Base-by-base conservation (phyloP, 2,888 invertebrate species). In the Mesodorylaimus sp. region DNA sequence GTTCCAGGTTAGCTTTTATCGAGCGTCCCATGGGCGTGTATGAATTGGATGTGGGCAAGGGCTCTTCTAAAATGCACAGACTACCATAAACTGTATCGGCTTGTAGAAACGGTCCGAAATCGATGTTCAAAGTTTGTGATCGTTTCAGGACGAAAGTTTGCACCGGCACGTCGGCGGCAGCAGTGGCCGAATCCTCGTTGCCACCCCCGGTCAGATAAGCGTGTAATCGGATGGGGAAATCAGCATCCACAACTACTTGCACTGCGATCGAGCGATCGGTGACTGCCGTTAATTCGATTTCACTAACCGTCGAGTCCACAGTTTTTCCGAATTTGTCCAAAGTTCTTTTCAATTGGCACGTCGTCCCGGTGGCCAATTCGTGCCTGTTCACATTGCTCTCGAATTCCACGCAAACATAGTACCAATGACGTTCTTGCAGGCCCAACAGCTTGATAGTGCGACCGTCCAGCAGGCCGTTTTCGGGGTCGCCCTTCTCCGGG, bases 381-480 rank as follows among this genome's bases (percentile, higher is more conserved):
- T 60, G 58, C 3, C 60, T 52, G 29, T 61, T 59, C 52, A 61
- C 55, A 45, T 61, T 61, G n/a, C n/a, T n/a, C 47, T 61, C 60
- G 60, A 58, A 61, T 51, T 61, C 61, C 2, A 61, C 41, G 48
- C 61, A 61, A 39, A 61, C 51, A 48, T 58, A 60, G 54, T 61
- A 59, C 61, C 61, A 61, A 13, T 53, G 3, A 13, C 19, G 3
- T 38, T 47, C 37, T n/a, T 36, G 16, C 47, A 47, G 38, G 3
- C 38, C 47, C 5, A 38, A 37, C 13, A 47, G 7, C 26, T 23
- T 3, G 10, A 47, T 47, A 23, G 23, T 16, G 36, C 38, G 36
- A 24, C 37, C 48, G 2, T 45, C 45, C 13, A 38, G 39, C 32
- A 50, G 25, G 2, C 36, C 21, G 7, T 13, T n/a, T n/a, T n/a